Evolutionary conservation across 2,113 vertebrate species (phyloP), one percentile per base, ranked within the genome.

Genomic region (Gobius niger): DNA sequence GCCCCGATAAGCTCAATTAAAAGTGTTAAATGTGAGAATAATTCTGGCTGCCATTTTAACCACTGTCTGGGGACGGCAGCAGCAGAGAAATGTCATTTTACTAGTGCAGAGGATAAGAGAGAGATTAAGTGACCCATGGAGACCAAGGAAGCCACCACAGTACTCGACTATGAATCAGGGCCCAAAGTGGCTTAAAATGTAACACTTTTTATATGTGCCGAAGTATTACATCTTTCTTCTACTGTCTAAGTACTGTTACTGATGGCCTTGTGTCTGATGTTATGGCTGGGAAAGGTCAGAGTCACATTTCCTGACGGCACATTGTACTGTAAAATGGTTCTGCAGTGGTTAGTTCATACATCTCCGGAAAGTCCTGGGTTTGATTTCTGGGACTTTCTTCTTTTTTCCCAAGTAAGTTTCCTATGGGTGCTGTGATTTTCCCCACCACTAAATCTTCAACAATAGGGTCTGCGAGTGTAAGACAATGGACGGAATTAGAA

Each of bases 1-100:
- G 74, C 56, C 53, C 66, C 61, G 75, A 70, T 80, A 77, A 73
- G 81, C 73, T 76, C 80, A 77, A 82, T 83, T 86, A 83, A 84
- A 85, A 77, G 68, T 73, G 60, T 81, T 86, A 81, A 84, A 82
- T 75, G 73, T 72, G 71, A 64, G 80, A 72, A 84, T 83, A 63
- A 85, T 85, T 85, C 61, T 68, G 63, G 63, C 61, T 72, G 67
- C 66, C 75, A 68, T 84, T 83, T 82, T 54, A 8, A 9, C 11
- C 68, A 65, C 70, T 52, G 52, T 70, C 68, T 52, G 72, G 72
- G 81, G 80, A 42, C 61, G 72, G 76, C 68, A 53, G 70, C 67
- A 67, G 65, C 50, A 66, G 65, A 65, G 67, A 82, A 85, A 90
- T 85, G 73, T 77, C 65, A 81, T 89, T 82, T 84, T 83, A 75